A percentile compares a stretch with the other conserved stretches of the same genome.
Conservation (phyloP, 2,888 invertebrate species). For the Chymomyza fuscimana region DNA sequence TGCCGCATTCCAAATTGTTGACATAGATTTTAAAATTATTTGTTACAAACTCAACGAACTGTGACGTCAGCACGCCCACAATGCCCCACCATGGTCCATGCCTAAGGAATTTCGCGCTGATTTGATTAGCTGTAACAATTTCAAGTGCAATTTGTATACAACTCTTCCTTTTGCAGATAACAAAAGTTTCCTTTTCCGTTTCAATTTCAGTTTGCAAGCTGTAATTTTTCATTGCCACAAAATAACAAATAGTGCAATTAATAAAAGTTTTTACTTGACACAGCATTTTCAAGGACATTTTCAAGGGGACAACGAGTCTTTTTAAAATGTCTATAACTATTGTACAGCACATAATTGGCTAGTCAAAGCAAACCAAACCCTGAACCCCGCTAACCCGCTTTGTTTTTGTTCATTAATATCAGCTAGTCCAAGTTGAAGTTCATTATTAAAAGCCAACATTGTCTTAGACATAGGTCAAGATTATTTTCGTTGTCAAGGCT, state of each 20-base stretch:
- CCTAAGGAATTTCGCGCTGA: constrained; percentile 34
- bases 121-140: constrained; percentile 53
- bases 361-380: background rate
- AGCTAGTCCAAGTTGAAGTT: background rate
- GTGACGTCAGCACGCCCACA: constrained; percentile 31
- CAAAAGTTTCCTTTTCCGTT: background rate
- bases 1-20: constrained; percentile 58
- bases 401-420: background rate
- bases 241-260: background rate
- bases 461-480: background rate
- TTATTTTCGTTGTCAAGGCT: background rate
- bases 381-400: background rate
- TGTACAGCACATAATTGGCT: background rate
- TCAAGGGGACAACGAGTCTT: background rate
- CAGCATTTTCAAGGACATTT: background rate
- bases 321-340: background rate
- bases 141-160: background rate
- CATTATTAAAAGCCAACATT: background rate
- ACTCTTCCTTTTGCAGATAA: background rate
- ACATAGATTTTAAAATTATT: constrained; percentile 72
- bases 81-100: constrained; percentile 18
- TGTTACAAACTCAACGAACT: constrained; percentile 67
- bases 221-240: background rate
- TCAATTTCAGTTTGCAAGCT: background rate
- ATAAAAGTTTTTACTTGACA: background rate